These are phyloP conservation scores for Sylvilagus floridanus DNA, from an alignment of 2,797 vertebrate genomes.

Conservation along the genomic window DNA sequence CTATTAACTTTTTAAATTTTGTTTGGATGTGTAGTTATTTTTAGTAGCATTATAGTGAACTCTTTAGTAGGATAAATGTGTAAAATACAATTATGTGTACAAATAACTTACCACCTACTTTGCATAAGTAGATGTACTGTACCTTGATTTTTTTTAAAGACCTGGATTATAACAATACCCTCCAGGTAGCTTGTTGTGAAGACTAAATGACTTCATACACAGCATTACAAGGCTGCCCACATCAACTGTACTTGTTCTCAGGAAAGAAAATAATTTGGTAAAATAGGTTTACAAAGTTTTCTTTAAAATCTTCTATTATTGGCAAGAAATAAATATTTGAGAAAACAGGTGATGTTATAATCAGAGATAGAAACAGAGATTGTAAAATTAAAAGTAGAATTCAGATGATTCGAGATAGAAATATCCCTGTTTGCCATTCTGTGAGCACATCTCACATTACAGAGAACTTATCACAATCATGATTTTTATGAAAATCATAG, in stretches of 20 bases:
- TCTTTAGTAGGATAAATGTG: not conserved
- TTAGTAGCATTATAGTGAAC: not conserved
- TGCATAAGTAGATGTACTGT: not conserved
- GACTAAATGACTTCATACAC: not conserved
- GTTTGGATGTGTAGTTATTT: not conserved
- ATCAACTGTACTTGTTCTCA: not conserved
- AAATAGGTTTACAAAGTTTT: not conserved
- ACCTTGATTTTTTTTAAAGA: not conserved
- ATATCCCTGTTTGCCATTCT: not conserved
- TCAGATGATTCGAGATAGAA: not conserved
- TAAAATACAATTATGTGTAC: not conserved
- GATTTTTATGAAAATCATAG: not conserved
- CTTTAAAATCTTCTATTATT: not conserved
- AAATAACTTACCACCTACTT: not conserved
- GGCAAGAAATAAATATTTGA: not conserved
- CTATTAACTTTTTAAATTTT: not conserved
- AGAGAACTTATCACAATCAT: not conserved
- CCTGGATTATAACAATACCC: not conserved
- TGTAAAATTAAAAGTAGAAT: not conserved
- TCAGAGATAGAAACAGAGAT: not conserved
- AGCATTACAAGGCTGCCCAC: not conserved
- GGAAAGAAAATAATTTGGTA: not conserved
- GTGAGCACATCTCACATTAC: not conserved
- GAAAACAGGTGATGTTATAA: not conserved
- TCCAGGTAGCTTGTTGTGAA: not conserved